These are phyloP conservation scores for Coleophora flavipennella DNA, from an alignment of 2,888 invertebrate genomes.

Conservation along the genomic window DNA sequence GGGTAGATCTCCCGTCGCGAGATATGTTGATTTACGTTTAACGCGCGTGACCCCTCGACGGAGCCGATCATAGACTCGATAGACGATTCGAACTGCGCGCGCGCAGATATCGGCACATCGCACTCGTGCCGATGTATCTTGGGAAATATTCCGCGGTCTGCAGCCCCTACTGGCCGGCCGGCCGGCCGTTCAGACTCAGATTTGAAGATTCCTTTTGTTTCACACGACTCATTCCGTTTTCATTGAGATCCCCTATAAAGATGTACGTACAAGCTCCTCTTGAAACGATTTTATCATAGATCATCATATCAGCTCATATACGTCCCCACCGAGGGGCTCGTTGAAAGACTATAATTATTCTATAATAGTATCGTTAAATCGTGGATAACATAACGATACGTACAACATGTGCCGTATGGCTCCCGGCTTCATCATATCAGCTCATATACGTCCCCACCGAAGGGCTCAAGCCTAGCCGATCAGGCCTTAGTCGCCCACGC, in stretches of 20 bases:
- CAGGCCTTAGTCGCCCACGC: no score
- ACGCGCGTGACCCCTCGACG: slow-evolving; percentile 68
- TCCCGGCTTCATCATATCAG: no score
- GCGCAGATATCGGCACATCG: slow-evolving; percentile 64
- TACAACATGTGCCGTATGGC: no score
- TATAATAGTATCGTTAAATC: no score
- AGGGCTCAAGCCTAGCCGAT: no score
- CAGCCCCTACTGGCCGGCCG: slow-evolving; percentile 19
- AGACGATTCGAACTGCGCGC: slow-evolving; percentile 65
- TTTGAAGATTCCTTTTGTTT: slow-evolving; percentile 58
- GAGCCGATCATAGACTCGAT: slow-evolving; percentile 68
- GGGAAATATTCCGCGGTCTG: slow-evolving; percentile 62
- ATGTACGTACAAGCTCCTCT: no score
- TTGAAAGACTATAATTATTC: no score
- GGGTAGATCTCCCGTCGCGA: slow-evolving; percentile 69
- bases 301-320: no score
- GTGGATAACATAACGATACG: no score
- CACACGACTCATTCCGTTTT: slow-evolving; percentile 37
- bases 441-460: no score
- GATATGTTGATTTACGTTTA: slow-evolving; percentile 73
- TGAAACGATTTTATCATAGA: no score
- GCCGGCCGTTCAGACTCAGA: slow-evolving; percentile 45
- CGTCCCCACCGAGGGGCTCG: no score
- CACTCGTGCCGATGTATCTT: slow-evolving; percentile 68
- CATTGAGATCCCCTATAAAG: neutral